phyloP scores from a whole-genome alignment of 92 coral and sea anemone genomes.

The Heliopora coerulea region DNA sequence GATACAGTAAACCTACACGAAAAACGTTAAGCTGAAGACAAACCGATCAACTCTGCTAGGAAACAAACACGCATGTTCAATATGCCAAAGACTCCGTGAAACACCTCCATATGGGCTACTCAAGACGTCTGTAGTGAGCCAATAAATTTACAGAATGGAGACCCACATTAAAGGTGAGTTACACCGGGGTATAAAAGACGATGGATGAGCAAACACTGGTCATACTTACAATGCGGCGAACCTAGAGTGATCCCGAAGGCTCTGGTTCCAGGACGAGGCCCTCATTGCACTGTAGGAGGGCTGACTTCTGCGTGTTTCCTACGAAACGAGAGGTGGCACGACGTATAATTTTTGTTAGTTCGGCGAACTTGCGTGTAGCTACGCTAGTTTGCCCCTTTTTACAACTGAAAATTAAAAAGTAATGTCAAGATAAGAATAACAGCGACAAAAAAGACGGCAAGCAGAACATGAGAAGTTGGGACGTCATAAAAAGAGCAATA shows the following conservation, averaged over 20 bases:
- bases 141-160: background rate
- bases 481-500: no score
- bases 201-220: background rate
- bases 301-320: conserved; percentile 71
- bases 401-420: no score
- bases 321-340: conserved; percentile 58
- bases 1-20: no score
- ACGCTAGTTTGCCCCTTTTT: conserved; percentile 78
- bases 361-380: conserved; percentile 84
- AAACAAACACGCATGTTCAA: background rate
- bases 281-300: conserved; percentile 59
- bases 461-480: no score
- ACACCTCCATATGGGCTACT: background rate
- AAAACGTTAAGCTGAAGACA: no score
- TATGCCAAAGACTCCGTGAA: background rate
- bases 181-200: conserved; percentile 49
- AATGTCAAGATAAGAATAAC: no score
- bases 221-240: conserved; percentile 78
- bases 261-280: conserved; percentile 56
- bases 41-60: no score
- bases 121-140: background rate
- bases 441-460: no score
- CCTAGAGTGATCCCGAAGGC: conserved; percentile 76
- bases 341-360: conserved; percentile 73
- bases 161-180: conserved; percentile 7